Evolutionary conservation across 2,888 invertebrate genomes (phyloP).

Genomic region (Caenorhabditis sp.): DNA sequence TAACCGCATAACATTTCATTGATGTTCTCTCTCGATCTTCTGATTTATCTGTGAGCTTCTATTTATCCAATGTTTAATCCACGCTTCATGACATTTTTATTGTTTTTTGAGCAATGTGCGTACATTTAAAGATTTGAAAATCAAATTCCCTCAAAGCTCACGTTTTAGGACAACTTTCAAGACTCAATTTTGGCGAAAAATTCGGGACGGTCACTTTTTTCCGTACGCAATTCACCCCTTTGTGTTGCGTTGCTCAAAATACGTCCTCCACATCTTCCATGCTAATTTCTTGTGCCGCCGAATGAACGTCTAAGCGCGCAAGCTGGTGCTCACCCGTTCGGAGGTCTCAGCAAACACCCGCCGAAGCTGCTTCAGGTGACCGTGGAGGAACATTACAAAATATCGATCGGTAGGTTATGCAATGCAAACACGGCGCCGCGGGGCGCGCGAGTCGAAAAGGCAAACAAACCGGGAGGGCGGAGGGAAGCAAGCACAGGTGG

Average conservation of each 20-base stretch:
- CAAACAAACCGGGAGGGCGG: background rate
- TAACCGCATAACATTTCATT: background rate
- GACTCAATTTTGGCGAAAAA: too few relatives aligned
- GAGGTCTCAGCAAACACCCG: background rate
- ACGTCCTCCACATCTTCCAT: too few relatives aligned
- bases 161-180: too few relatives aligned
- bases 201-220: too few relatives aligned
- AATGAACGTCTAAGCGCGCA: background rate
- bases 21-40: slow-evolving; percentile 11
- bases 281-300: too few relatives aligned
- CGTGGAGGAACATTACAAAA: slow-evolving; percentile 1
- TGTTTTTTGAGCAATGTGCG: too few relatives aligned
- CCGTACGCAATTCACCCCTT: too few relatives aligned
- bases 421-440: slow-evolving; percentile 19
- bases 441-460: background rate
- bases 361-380: slow-evolving; percentile 2
- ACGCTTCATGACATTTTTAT: too few relatives aligned
- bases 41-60: background rate
- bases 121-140: too few relatives aligned
- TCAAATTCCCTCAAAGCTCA: too few relatives aligned
- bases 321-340: background rate
- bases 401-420: slow-evolving; percentile 31
- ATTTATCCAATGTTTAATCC: too few relatives aligned
- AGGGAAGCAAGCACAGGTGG: slow-evolving; percentile 7
- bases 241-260: too few relatives aligned